Conservation (phyloP, 2,888 invertebrate genomes). For the Agrilus cyanescens region DNA sequence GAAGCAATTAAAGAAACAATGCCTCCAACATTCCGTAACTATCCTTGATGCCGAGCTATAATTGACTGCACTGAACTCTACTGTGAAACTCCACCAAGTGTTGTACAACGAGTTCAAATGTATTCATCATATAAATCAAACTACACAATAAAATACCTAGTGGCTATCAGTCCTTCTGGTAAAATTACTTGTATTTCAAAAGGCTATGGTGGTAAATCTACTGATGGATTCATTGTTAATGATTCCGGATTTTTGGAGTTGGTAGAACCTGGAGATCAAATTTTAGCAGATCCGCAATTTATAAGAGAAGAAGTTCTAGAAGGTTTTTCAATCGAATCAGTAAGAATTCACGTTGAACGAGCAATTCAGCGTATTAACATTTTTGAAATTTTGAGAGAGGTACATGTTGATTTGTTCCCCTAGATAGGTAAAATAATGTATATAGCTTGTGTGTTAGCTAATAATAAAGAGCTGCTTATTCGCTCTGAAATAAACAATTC, state of each 20-base stretch:
- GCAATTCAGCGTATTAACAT: slow-evolving; percentile 14
- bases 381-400: too few relatives aligned
- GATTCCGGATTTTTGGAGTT: slow-evolving; percentile 18
- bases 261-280: slow-evolving; percentile 14
- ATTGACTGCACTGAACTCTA: slow-evolving; percentile 3
- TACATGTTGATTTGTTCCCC: not conserved
- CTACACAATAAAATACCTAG: slow-evolving; percentile 15
- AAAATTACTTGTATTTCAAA: slow-evolving; percentile 17
- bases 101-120: not conserved
- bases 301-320: slow-evolving; percentile 14
- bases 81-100: slow-evolving; percentile 1
- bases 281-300: slow-evolving; percentile 14
- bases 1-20: slow-evolving; percentile 7
- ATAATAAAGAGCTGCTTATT: slow-evolving; percentile 1
- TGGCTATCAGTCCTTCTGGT: slow-evolving; percentile 16
- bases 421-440: not conserved
- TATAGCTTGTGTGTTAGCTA: slow-evolving; percentile 1
- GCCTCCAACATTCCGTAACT: slow-evolving; percentile 3
- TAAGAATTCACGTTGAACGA: slow-evolving; percentile 19
- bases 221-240: slow-evolving; percentile 17
- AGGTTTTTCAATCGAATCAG: slow-evolving; percentile 15
- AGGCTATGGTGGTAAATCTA: slow-evolving; percentile 16
- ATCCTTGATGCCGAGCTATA: slow-evolving; percentile 2
- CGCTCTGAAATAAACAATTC: too few relatives aligned
- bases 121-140: not conserved